phyloP scores from a whole-genome alignment of 2,888 invertebrate species.

The Eupithecia centaureata region DNA sequence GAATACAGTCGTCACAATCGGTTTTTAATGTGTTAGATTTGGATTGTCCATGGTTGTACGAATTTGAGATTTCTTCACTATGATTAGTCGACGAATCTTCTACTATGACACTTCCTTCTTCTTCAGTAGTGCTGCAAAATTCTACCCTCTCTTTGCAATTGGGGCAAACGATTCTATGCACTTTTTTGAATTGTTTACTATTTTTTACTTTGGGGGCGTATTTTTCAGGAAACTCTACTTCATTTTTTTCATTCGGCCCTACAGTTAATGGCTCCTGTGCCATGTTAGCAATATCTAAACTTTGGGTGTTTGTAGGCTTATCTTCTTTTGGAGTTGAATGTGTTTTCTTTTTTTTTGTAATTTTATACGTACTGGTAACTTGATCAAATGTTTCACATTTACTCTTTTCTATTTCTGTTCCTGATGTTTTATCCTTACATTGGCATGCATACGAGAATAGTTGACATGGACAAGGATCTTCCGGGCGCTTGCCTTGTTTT shows the following conservation, averaged over 20 bases:
- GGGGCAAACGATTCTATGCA: slow-evolving; percentile 62
- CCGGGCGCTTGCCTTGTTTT: slow-evolving; percentile 54
- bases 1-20: slow-evolving; percentile 58
- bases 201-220: slow-evolving; percentile 41
- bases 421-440: slow-evolving; percentile 61
- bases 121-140: slow-evolving; percentile 60
- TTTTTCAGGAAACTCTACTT: slow-evolving; percentile 39
- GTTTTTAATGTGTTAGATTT: slow-evolving; percentile 43
- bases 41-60: slow-evolving; percentile 48
- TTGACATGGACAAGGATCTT: slow-evolving; percentile 72
- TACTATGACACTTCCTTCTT: slow-evolving; percentile 55
- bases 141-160: slow-evolving; percentile 70
- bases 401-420: slow-evolving; percentile 55
- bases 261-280: background rate
- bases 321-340: slow-evolving; percentile 47
- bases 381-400: slow-evolving; percentile 54
- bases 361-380: slow-evolving; percentile 54
- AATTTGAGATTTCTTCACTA: slow-evolving; percentile 51
- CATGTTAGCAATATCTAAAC: slow-evolving; percentile 6
- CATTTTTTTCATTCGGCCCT: background rate
- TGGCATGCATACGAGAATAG: slow-evolving; percentile 71
- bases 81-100: slow-evolving; percentile 47
- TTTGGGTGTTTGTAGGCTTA: slow-evolving; percentile 54
- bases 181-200: slow-evolving; percentile 49
- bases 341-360: slow-evolving; percentile 48